Evolutionary conservation across 2,888 invertebrate species (phyloP), one percentile per base, ranked within the genome.

Genomic region (Epinotia demarniana): DNA sequence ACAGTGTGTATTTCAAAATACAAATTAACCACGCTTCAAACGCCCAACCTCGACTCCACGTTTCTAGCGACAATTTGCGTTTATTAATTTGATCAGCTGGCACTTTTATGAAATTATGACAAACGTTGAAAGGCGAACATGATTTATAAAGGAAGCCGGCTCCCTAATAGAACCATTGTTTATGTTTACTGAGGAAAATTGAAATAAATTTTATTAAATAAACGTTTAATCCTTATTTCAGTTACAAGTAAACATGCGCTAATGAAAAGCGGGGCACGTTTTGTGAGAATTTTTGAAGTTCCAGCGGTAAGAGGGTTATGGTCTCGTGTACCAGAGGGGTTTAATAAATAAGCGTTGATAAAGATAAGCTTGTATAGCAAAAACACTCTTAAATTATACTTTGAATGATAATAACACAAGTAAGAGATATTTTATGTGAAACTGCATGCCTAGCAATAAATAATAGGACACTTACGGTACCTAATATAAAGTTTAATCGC

Each of bases 91-190:
- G 76, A 83, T 84, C 82, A 82, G 79, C 79, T 78, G 78, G 80
- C 81, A 82, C 77, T 84, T 87, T 85, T 84, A 85, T 85, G 85
- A 83, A 85, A 84, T 85, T 83, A 83, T 73, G 75, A 78, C 79
- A 78, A 81, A 80, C 79, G 80, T 78, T 78, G 79, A 84, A 85
- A 82, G 81, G 82, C 80, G 79, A 81, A 78, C 77, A 77, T 83
- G 83, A 85, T 87, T 86, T 82, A 82, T 85, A 84, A 85, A 81
- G 79, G 78, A 70, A 62, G 69, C 70, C 66, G 73, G 73, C 43
- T 69, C 57, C 77, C 71, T 81, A 81, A 81, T 83, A 79, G 82
- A 81, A 79, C 80, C 78, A 80, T 84, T 86, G 85, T 84, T 85
- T 83, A 76, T 83, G 73, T 82, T 78, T 79, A 69, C 75, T 63